Conservation (phyloP, 2,113 vertebrate genomes). For the Chionomys nivalis region DNA sequence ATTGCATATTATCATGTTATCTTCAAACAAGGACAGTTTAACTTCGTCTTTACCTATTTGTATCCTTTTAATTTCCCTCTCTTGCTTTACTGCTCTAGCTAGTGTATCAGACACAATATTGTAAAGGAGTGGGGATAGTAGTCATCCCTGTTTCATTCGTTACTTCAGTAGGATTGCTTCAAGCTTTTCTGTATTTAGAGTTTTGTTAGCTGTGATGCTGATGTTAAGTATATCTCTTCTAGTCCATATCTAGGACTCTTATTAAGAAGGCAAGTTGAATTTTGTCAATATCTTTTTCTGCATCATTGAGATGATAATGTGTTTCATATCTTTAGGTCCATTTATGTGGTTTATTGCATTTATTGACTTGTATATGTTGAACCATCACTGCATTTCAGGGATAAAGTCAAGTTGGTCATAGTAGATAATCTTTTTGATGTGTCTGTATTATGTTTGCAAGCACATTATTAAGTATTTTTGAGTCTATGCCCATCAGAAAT, state of each 20-base stretch:
- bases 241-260: neutral
- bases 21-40: neutral
- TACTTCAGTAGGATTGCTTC: neutral
- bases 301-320: neutral
- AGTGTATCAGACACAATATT: neutral
- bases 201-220: neutral
- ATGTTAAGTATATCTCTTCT: neutral
- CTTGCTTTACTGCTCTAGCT: neutral
- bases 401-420: neutral
- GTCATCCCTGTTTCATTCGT: neutral
- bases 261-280: neutral
- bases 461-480: neutral
- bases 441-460: neutral
- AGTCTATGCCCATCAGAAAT: neutral
- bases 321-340: neutral
- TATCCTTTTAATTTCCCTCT: neutral
- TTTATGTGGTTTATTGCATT: neutral
- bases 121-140: neutral
- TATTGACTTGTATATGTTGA: neutral
- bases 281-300: neutral
- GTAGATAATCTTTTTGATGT: neutral
- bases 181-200: neutral
- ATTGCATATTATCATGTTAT: neutral
- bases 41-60: neutral
- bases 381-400: neutral